A percentile compares a stretch with the other conserved stretches of the same genome.
Evolutionary conservation across 1,140 invertebrate genomes (phyloP).

Genomic region (Chrysoperla carnea): DNA sequence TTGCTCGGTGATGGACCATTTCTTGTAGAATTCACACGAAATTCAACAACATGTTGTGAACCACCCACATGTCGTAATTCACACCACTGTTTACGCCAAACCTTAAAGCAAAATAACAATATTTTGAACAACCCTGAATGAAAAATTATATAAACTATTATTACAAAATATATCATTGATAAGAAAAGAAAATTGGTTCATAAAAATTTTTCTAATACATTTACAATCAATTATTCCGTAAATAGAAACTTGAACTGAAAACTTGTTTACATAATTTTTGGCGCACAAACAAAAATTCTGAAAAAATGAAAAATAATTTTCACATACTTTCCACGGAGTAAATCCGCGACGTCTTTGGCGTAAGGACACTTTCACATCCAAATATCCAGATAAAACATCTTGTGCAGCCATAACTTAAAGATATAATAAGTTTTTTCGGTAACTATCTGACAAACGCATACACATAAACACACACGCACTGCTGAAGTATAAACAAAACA

Average conservation of each 20-base stretch:
- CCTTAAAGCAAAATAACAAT: slow-evolving; percentile 6
- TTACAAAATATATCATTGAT: neutral
- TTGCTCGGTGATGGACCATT: slow-evolving; percentile 13
- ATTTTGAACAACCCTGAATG: neutral
- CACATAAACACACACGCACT: too few species aligned
- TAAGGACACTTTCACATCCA: slow-evolving; percentile 19
- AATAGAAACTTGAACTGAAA: too few species aligned
- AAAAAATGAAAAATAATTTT: too few species aligned
- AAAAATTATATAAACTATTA: neutral
- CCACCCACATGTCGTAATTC: slow-evolving; percentile 15
- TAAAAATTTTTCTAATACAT: too few species aligned
- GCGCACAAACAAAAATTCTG: too few species aligned
- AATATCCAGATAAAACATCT: slow-evolving; percentile 10
- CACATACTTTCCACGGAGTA: slow-evolving; percentile 16
- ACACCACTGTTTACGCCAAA: slow-evolving; percentile 20
- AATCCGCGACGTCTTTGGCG: slow-evolving; percentile 15
- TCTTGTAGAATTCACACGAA: slow-evolving; percentile 14
- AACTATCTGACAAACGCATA: too few species aligned
- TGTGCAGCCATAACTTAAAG: too few species aligned
- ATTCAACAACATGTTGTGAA: slow-evolving; percentile 15
- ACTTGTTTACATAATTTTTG: too few species aligned
- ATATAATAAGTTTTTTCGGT: too few species aligned
- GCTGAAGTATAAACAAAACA: too few species aligned
- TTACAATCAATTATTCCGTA: too few species aligned
- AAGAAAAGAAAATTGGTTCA: slow-evolving; percentile 3